Percentiles rank a stretch among this genome's conserved stretches.
Conservation (phyloP, 2,888 invertebrate species). For the Calephelis perditalis region DNA sequence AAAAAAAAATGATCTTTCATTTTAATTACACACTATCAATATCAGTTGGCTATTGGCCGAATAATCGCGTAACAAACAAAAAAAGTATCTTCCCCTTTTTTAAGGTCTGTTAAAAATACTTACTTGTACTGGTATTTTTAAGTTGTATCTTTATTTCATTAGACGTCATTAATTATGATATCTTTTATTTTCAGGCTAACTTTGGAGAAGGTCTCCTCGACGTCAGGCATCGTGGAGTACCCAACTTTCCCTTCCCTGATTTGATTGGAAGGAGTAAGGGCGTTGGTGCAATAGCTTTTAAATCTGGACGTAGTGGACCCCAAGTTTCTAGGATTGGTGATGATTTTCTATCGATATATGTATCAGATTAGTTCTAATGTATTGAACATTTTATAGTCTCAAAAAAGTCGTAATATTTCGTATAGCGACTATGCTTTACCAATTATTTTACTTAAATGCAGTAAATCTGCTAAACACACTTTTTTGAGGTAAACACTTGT, state of each 20-base stretch:
- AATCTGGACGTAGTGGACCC: constrained; percentile 41
- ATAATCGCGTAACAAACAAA: not conserved
- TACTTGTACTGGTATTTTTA: too few relatives aligned
- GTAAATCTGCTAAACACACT: too few relatives aligned
- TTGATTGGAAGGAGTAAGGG: constrained; percentile 50
- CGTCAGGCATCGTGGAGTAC: constrained; percentile 57
- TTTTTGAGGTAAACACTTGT: too few relatives aligned
- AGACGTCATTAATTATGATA: not conserved
- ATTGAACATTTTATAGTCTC: too few relatives aligned
- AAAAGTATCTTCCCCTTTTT: not conserved
- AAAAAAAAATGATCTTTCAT: too few relatives aligned
- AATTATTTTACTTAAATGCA: too few relatives aligned
- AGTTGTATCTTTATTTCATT: too few relatives aligned
- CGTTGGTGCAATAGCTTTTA: constrained; percentile 51
- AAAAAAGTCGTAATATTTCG: too few relatives aligned
- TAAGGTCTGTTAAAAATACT: too few relatives aligned
- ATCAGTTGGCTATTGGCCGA: too few relatives aligned
- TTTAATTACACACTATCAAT: too few relatives aligned
- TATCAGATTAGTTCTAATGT: constrained; percentile 43
- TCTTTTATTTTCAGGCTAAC: constrained; percentile 42
- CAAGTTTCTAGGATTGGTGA: constrained; percentile 39
- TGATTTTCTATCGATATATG: constrained; percentile 55
- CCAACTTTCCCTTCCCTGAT: constrained; percentile 57
- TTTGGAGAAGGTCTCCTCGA: constrained; percentile 60
- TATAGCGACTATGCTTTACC: too few relatives aligned